Evolutionary conservation across 2,113 vertebrate species (phyloP).

Genomic region (Rostratula benghalensis): DNA sequence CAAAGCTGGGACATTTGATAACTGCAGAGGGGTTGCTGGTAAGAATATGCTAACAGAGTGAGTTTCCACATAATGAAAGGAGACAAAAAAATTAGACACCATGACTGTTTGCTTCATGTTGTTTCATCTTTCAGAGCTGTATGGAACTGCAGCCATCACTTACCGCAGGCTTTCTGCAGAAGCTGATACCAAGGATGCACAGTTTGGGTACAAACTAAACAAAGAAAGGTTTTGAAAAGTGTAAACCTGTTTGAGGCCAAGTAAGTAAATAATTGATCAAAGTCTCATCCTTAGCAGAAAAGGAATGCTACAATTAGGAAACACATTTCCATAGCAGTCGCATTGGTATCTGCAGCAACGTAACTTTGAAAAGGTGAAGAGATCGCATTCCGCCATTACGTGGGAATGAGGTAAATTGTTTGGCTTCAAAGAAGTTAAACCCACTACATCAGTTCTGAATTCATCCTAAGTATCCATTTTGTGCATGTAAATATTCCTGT

Average conservation of each 20-base stretch:
- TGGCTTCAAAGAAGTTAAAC: background rate
- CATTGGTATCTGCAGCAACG: background rate
- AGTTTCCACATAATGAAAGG: background rate
- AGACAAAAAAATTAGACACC: background rate
- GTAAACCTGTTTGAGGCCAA: background rate
- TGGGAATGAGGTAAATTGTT: background rate
- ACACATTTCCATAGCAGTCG: background rate
- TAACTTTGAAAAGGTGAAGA: background rate
- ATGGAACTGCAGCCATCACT: background rate
- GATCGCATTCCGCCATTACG: fast-evolving
- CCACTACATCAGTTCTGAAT: background rate
- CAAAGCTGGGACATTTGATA: background rate
- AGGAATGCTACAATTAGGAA: background rate
- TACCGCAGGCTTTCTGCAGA: background rate
- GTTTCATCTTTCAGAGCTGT: background rate
- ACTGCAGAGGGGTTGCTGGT: background rate
- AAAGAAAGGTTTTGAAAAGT: background rate
- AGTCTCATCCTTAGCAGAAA: background rate
- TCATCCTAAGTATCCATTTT: background rate
- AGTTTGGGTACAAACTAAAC: background rate
- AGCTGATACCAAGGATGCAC: fast-evolving
- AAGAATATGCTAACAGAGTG: background rate
- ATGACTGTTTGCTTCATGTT: background rate
- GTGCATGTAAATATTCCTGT: background rate
- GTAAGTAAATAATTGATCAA: background rate